Percentiles rank a stretch among this genome's conserved stretches.
phyloP scores from a whole-genome alignment of 2,888 invertebrate species.

The Tridacna crocea region DNA sequence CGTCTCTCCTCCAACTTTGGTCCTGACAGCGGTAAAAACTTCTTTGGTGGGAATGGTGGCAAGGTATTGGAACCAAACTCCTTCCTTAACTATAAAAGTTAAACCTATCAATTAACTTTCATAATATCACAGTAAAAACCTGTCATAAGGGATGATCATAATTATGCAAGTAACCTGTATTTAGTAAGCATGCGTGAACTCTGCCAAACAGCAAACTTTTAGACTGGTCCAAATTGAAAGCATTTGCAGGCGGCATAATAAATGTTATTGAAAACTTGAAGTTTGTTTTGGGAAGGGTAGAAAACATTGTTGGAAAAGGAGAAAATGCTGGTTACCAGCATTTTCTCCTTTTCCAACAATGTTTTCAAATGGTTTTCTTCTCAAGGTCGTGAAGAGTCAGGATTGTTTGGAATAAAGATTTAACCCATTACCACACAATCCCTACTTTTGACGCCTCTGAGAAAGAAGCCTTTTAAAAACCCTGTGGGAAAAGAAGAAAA shows the following conservation, averaged over 20 bases:
- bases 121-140: not conserved
- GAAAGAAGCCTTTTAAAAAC: no score
- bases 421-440: no score
- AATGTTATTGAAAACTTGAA: no score
- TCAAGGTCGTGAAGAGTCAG: no score
- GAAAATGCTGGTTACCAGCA: not conserved
- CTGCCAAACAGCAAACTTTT: no score
- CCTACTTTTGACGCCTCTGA: no score
- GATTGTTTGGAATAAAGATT: not conserved
- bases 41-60: conserved; percentile 96
- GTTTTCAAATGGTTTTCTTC: not conserved
- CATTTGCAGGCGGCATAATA: no score
- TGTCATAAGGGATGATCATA: not conserved
- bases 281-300: not conserved
- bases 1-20: conserved; percentile 95
- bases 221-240: no score
- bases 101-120: not conserved
- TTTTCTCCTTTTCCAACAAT: not conserved
- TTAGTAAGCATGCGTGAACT: no score
- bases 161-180: no score
- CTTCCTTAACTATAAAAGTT: conserved; percentile 87
- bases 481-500: no score
- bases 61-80: conserved; percentile 87
- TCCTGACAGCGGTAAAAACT: conserved; percentile 91
- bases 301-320: not conserved